A percentile compares a stretch with the other conserved stretches of the same genome.
Conservation (phyloP, 2,797 vertebrate species). For the Numenius phaeopus region DNA sequence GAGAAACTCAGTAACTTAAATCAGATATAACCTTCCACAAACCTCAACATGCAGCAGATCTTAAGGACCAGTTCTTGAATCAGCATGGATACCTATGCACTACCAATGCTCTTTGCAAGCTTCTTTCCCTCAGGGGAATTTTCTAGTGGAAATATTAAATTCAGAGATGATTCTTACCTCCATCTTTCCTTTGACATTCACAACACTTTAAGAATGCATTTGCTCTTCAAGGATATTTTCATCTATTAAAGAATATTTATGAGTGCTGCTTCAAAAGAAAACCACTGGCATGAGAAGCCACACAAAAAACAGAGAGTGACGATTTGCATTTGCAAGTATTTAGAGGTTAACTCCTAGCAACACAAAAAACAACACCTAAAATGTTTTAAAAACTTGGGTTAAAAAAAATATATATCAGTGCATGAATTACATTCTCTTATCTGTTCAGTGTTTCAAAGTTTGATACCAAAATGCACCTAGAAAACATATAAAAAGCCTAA, state of each 20-base stretch:
- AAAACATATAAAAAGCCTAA: background rate
- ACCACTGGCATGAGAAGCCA: conserved; percentile 20
- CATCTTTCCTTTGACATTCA: conserved; percentile 17
- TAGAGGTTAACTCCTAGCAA: background rate
- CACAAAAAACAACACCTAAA: background rate
- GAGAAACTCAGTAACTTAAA: background rate
- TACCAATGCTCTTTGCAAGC: background rate
- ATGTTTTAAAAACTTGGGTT: background rate
- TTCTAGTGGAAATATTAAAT: background rate
- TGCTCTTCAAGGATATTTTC: conserved; percentile 35
- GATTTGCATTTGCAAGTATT: conserved; percentile 9
- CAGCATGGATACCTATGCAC: background rate
- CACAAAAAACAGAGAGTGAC: background rate
- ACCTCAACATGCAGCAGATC: background rate
- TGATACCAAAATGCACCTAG: background rate
- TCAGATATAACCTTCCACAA: background rate
- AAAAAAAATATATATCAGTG: background rate
- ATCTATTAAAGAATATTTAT: conserved; percentile 43
- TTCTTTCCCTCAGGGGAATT: background rate
- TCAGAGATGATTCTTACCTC: background rate
- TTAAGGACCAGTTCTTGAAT: background rate
- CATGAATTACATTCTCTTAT: background rate
- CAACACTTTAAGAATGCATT: conserved; percentile 2
- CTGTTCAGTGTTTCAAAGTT: background rate
- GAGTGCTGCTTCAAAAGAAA: conserved; percentile 42